Percentiles rank a stretch among this genome's conserved stretches.
These are phyloP conservation scores for Papio anubis DNA, from an alignment of 2,113 vertebrate genomes.

Conservation along the genomic window DNA sequence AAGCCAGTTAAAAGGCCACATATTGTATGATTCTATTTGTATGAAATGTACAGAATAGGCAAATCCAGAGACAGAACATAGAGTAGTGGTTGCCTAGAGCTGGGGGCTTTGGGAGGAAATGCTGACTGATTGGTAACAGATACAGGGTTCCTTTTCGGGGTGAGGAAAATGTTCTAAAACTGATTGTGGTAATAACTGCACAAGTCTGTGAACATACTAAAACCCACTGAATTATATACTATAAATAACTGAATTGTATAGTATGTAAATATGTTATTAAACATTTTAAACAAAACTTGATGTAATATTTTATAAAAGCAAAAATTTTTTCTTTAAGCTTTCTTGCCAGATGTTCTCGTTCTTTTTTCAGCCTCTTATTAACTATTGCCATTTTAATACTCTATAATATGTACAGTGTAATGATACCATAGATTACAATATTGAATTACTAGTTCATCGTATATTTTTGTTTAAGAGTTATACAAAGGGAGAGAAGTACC, in stretches of 20 bases:
- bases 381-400: neutral
- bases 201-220: neutral
- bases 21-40: neutral
- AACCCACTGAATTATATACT: neutral
- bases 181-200: neutral
- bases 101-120: neutral
- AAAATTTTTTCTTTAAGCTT: neutral
- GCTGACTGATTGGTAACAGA: neutral
- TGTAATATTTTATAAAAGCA: neutral
- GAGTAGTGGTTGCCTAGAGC: neutral
- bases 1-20: neutral
- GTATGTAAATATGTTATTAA: neutral
- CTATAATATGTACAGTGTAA: neutral
- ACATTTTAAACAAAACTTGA: slow-evolving; percentile 16
- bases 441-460: neutral
- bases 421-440: neutral
- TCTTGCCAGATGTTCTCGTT: neutral
- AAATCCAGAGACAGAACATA: neutral
- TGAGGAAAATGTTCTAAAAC: neutral
- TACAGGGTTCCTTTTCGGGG: neutral
- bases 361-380: neutral
- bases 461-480: neutral
- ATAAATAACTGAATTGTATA: neutral
- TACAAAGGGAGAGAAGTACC: neutral
- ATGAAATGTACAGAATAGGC: neutral